These are phyloP conservation scores for Girardinichthys multiradiatus DNA, from an alignment of 2,113 vertebrate species.

Conservation along the genomic window DNA sequence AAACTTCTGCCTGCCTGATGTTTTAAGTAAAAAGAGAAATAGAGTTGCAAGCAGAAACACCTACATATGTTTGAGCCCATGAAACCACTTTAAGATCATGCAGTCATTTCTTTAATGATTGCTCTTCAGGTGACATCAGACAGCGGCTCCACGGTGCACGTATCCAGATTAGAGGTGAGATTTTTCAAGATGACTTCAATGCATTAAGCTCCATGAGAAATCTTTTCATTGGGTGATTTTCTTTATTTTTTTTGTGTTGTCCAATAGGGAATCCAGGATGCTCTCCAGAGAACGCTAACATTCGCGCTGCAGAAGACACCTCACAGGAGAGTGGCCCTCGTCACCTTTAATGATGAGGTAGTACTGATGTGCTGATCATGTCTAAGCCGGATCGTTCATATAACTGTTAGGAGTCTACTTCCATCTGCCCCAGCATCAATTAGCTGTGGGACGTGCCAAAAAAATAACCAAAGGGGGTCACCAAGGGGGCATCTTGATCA, in stretches of 20 bases:
- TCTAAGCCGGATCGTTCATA: too few species aligned
- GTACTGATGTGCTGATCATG: too few species aligned
- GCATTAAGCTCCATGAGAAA: neutral
- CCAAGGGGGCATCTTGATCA: too few species aligned
- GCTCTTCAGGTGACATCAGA: constrained; percentile 55
- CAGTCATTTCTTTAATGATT: neutral
- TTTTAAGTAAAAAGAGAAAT: neutral
- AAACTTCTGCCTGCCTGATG: neutral
- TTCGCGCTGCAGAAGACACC: constrained; percentile 68
- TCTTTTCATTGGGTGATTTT: neutral
- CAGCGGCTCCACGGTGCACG: constrained; percentile 48
- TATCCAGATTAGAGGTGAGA: constrained; percentile 78
- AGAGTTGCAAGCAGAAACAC: neutral
- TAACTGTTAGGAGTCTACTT: neutral
- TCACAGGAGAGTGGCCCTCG: constrained; percentile 76
- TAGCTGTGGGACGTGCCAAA: too few species aligned
- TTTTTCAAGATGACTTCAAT: neutral
- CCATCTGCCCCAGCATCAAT: too few species aligned
- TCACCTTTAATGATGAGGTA: constrained; percentile 81
- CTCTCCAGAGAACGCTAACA: constrained; percentile 67
- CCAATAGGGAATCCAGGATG: constrained; percentile 77
- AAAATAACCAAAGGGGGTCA: too few species aligned
- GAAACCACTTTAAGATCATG: neutral
- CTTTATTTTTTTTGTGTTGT: too few species aligned
- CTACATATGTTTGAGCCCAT: neutral